Conservation (phyloP, 1,140 invertebrate species). For the Papilio xuthus region DNA sequence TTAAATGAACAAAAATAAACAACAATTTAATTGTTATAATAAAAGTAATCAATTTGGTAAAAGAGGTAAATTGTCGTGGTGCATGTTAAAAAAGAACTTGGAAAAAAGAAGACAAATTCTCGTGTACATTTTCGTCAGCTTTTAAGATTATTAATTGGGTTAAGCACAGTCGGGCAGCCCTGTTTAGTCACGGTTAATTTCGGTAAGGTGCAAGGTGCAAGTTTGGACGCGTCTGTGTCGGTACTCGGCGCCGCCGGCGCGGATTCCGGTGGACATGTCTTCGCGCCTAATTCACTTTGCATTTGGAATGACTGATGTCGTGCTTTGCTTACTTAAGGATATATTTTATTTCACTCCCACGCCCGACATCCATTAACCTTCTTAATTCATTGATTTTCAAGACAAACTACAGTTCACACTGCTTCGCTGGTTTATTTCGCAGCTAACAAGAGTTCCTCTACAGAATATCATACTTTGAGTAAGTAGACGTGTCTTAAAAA, state of each 20-base stretch:
- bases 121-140: not conserved
- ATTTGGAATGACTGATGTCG: slow-evolving; percentile 29
- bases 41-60: too few species aligned
- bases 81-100: not conserved
- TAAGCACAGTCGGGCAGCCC: not conserved
- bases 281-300: slow-evolving; percentile 36
- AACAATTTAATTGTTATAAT: too few species aligned
- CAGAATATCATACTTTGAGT: not conserved
- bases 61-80: not conserved
- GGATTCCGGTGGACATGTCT: slow-evolving; percentile 32
- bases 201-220: slow-evolving; percentile 25
- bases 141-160: not conserved
- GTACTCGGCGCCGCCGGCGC: slow-evolving; percentile 25
- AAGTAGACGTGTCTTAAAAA: not conserved
- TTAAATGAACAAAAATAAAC: not conserved
- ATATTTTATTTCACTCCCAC: slow-evolving; percentile 7
- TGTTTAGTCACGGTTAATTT: slow-evolving; percentile 35
- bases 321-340: slow-evolving; percentile 26
- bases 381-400: slow-evolving; percentile 5
- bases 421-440: not conserved
- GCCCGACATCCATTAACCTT: not conserved
- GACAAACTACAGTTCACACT: not conserved
- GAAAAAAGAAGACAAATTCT: not conserved
- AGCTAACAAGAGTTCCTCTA: not conserved
- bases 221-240: slow-evolving; percentile 24